A percentile compares a stretch with the other conserved stretches of the same genome.
These are phyloP conservation scores for Hermodice carunculata DNA, from an alignment of 2,888 invertebrate genomes.

Conservation along the genomic window DNA sequence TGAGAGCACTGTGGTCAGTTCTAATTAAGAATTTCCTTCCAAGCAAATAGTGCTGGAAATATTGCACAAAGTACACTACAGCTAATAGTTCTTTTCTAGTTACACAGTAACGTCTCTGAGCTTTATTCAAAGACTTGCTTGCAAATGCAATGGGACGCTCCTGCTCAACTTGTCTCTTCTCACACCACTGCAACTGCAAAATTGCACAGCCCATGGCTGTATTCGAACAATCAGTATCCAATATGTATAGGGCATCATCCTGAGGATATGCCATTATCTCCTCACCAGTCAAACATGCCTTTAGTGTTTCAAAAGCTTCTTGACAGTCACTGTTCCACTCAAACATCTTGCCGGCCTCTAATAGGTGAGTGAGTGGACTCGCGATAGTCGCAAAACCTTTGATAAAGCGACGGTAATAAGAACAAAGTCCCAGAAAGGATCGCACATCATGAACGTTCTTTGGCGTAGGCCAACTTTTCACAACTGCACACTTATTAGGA, in stretches of 20 bases:
- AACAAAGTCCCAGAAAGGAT: conserved; percentile 37
- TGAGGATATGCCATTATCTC: conserved; percentile 22
- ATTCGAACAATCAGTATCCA: conserved; percentile 30
- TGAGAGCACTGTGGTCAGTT: conserved; percentile 44
- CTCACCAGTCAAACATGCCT: conserved; percentile 9
- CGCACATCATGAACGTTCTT: conserved; percentile 28
- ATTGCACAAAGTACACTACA: conserved; percentile 33
- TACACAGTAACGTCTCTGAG: conserved; percentile 29
- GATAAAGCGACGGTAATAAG: conserved; percentile 44
- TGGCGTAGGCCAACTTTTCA: conserved; percentile 33
- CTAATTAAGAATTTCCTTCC: conserved; percentile 37
- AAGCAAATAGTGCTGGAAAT: conserved; percentile 43
- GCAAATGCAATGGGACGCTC: conserved; percentile 26
- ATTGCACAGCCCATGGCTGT: conserved; percentile 28
- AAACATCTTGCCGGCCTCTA: conserved; percentile 72
- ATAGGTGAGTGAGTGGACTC: conserved; percentile 32
- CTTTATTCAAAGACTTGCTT: conserved; percentile 18
- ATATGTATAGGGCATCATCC: conserved; percentile 10
- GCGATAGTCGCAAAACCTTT: conserved; percentile 29
- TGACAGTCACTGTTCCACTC: background rate
- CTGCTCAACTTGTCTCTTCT: conserved; percentile 5
- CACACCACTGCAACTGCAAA: conserved; percentile 25
- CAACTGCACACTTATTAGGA: conserved; percentile 9
- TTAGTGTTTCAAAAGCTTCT: conserved; percentile 20
- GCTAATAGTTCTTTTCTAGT: conserved; percentile 32